Conservation (phyloP, 2,797 vertebrate genomes). For the Gymnopithys bicolor region DNA sequence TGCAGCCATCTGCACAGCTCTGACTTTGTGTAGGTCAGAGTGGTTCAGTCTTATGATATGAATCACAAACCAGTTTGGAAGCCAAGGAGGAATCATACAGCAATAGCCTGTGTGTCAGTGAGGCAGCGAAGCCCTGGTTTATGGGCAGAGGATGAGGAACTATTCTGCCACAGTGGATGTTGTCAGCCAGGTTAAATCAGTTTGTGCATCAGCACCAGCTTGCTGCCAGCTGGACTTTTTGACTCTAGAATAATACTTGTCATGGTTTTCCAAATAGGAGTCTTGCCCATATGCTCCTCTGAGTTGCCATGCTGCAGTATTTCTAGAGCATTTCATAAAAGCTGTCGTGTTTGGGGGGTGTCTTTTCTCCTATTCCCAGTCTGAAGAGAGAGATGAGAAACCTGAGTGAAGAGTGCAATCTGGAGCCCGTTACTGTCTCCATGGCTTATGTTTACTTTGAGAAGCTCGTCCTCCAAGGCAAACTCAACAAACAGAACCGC, state of each 20-base stretch:
- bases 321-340: background rate
- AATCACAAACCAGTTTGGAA: background rate
- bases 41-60: background rate
- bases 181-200: background rate
- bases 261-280: background rate
- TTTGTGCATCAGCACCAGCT: background rate
- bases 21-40: background rate
- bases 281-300: background rate
- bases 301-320: background rate
- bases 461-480: constrained; percentile 95
- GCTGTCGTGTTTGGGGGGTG: background rate
- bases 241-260: background rate
- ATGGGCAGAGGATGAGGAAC: background rate
- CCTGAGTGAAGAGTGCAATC: constrained; percentile 88
- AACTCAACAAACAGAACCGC: constrained; percentile 97
- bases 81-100: background rate
- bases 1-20: background rate
- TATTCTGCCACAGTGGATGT: background rate
- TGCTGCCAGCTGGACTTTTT: background rate
- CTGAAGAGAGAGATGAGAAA: constrained; percentile 95
- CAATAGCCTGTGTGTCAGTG: background rate
- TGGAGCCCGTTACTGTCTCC: constrained; percentile 93
- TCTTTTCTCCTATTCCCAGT: constrained; percentile 65
- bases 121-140: background rate
- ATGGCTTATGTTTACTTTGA: constrained; percentile 99